A percentile compares a stretch with the other conserved stretches of the same genome.
phyloP scores from a whole-genome alignment of 2,888 invertebrate genomes.

The Schizaphis graminum region DNA sequence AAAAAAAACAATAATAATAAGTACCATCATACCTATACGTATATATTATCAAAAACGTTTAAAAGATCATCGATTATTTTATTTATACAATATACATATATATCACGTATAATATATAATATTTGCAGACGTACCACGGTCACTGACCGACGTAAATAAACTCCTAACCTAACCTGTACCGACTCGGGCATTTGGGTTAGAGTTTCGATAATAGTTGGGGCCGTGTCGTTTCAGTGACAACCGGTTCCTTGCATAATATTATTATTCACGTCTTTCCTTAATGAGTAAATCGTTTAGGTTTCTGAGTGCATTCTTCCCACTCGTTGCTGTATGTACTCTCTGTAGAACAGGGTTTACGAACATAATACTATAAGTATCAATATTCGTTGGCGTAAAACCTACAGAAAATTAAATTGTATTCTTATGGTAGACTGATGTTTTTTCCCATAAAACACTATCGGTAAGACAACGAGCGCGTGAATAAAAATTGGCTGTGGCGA shows the following conservation, averaged over 20 bases:
- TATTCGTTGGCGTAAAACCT: not conserved
- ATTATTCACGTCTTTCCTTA: conserved; percentile 55
- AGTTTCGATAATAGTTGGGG: conserved; percentile 62
- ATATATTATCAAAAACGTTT: not conserved
- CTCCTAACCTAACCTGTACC: conserved; percentile 44
- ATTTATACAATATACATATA: not conserved
- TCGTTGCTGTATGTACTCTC: not conserved
- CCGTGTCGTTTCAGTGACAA: conserved; percentile 39
- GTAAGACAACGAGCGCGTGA: not conserved
- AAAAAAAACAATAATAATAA: not conserved
- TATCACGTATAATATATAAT: not conserved
- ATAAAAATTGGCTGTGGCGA: not conserved
- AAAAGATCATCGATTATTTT: not conserved
- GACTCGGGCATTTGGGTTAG: conserved; percentile 56
- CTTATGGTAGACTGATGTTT: not conserved
- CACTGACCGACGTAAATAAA: conserved; percentile 57
- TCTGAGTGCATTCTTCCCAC: conserved; percentile 40
- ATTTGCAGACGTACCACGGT: conserved; percentile 51
- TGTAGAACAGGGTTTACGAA: not conserved
- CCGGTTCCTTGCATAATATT: conserved; percentile 64
- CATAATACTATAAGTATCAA: not conserved
- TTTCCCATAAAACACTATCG: not conserved
- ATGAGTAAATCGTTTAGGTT: conserved; percentile 56
- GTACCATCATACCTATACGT: not conserved
- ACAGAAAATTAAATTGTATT: not conserved